Percentiles rank a stretch among this genome's conserved stretches.
phyloP scores from a whole-genome alignment of 2,113 vertebrate species.

The Lichenostomus cassidix region DNA sequence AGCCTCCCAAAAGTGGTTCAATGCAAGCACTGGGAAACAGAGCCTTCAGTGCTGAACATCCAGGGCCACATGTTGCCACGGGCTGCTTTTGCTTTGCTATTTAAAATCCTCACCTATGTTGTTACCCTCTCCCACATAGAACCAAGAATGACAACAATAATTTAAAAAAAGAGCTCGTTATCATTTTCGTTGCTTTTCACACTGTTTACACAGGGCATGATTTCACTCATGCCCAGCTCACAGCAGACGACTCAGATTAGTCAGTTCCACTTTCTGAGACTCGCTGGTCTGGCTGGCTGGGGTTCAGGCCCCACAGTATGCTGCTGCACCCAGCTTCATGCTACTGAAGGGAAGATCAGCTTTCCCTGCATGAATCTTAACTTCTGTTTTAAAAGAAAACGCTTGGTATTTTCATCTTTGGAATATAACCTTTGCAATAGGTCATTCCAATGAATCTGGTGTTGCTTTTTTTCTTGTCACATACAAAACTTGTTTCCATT shows the following conservation, averaged over 20 bases:
- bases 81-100: not conserved
- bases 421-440: not conserved
- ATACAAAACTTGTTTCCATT: not conserved
- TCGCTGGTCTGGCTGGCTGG: not conserved
- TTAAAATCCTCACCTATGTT: not conserved
- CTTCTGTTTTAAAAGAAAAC: not conserved
- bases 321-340: not conserved
- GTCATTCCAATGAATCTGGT: not conserved
- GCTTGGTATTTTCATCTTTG: not conserved
- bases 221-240: conserved; percentile 29
- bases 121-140: not conserved
- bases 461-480: not conserved
- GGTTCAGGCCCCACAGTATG: not conserved
- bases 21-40: not conserved
- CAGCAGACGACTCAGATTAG: not conserved
- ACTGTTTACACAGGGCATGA: not conserved
- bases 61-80: not conserved
- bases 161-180: not conserved
- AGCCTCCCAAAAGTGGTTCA: not conserved
- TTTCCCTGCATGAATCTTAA: not conserved
- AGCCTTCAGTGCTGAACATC: not conserved
- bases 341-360: not conserved
- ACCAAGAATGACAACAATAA: not conserved
- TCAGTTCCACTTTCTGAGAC: conserved; percentile 38
- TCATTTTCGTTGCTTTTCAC: not conserved